These are phyloP conservation scores for Andricus quercusramuli DNA, from an alignment of 2,888 invertebrate genomes.

Conservation along the genomic window DNA sequence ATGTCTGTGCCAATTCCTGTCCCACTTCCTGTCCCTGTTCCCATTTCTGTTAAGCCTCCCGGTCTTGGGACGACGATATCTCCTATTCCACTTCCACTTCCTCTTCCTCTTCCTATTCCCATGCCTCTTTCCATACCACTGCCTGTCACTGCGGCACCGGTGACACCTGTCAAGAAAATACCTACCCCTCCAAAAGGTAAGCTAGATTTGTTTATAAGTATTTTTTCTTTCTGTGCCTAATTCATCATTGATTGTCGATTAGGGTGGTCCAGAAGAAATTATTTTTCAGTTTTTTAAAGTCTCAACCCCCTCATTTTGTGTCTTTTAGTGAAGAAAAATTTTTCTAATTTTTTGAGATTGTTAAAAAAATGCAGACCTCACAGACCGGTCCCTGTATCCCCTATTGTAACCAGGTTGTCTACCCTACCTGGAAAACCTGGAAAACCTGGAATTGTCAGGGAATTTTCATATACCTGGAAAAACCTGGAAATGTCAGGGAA, in stretches of 20 bases:
- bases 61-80: conserved; percentile 6
- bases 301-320: too few species aligned
- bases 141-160: conserved; percentile 50
- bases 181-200: conserved; percentile 61
- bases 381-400: too few species aligned
- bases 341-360: too few species aligned
- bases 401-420: too few species aligned
- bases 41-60: conserved; percentile 54
- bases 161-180: conserved; percentile 42
- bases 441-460: too few species aligned
- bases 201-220: neutral
- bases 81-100: conserved; percentile 61
- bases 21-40: conserved; percentile 58
- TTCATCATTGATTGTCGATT: neutral
- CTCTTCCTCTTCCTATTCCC: conserved; percentile 58
- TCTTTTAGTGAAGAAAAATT: too few species aligned
- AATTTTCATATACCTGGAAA: too few species aligned
- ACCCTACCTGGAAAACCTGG: too few species aligned
- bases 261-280: too few species aligned
- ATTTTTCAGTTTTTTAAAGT: too few species aligned
- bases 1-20: conserved; percentile 6
- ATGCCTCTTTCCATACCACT: conserved; percentile 61
- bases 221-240: neutral
- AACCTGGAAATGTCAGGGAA: too few species aligned
- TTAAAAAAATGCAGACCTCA: too few species aligned